Percentiles rank a stretch among this genome's conserved stretches.
These are phyloP conservation scores for Drosophila takahashii DNA, from an alignment of 1,140 invertebrate species.

Conservation along the genomic window DNA sequence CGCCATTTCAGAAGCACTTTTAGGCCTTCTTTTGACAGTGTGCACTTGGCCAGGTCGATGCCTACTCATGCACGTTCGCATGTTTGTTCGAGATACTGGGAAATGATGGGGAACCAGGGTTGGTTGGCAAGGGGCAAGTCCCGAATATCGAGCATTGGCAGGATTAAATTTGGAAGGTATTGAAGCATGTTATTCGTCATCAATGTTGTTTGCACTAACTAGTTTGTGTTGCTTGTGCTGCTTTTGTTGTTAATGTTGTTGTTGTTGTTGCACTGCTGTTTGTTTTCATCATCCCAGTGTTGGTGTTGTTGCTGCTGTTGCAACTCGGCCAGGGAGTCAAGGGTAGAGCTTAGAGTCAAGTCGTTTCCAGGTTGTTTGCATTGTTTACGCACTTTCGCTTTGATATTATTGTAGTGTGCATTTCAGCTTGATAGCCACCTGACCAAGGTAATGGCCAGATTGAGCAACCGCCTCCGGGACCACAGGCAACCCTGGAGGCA, in stretches of 20 bases:
- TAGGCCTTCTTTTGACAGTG: constrained; percentile 2
- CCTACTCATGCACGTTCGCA: constrained; percentile 28
- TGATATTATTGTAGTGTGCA: constrained; percentile 78
- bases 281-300: constrained; percentile 29
- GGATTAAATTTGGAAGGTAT: constrained; percentile 83
- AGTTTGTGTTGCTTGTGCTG: constrained; percentile 56
- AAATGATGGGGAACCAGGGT: constrained; percentile 34
- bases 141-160: constrained; percentile 60
- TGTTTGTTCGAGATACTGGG: constrained; percentile 30
- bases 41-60: constrained; percentile 21
- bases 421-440: constrained; percentile 52
- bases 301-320: constrained; percentile 25
- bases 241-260: constrained; percentile 30
- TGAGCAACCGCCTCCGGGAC: constrained; percentile 12
- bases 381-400: constrained; percentile 83
- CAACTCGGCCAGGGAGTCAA: constrained; percentile 21
- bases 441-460: constrained; percentile 38
- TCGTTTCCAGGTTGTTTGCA: constrained; percentile 73
- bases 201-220: constrained; percentile 80
- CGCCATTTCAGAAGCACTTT: too few relatives aligned
- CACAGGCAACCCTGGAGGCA: background rate
- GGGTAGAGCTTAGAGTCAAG: constrained; percentile 33
- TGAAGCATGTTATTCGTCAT: constrained; percentile 83
- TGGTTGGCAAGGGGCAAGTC: constrained; percentile 19
- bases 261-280: constrained; percentile 31